These are phyloP conservation scores for Galagoides demidoff DNA, from an alignment of 2,797 vertebrate species.

Conservation along the genomic window DNA sequence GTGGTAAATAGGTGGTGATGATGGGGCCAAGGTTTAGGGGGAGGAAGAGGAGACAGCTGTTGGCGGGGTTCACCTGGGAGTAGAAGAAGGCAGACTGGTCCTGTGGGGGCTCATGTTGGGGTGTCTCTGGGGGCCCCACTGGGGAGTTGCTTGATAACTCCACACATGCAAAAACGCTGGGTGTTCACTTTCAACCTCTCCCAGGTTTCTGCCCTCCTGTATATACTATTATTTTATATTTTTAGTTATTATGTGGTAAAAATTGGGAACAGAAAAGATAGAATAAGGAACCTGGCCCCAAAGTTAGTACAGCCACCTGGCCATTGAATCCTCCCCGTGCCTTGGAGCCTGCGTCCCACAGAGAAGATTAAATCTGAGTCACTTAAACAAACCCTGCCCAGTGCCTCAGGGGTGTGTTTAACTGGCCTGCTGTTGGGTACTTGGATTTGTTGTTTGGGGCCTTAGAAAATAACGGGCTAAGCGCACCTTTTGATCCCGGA, in stretches of 20 bases:
- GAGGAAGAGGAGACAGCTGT: background rate
- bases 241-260: background rate
- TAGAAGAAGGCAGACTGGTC: accelerated
- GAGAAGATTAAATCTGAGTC: background rate
- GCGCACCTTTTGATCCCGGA: background rate
- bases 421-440: accelerated
- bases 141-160: accelerated
- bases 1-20: accelerated
- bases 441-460: background rate
- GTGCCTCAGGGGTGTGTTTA: no score
- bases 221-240: background rate
- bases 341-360: background rate
- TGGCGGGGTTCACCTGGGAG: no score
- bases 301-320: accelerated
- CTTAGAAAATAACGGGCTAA: background rate
- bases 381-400: background rate
- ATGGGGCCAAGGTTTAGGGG: background rate
- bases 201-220: no score
- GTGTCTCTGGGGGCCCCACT: no score
- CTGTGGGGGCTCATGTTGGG: accelerated
- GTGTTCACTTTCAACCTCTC: accelerated
- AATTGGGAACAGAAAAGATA: background rate
- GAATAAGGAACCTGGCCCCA: background rate
- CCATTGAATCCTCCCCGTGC: accelerated
- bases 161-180: accelerated